These are phyloP conservation scores for Apodemus speciosus DNA, from an alignment of 2,113 vertebrate genomes.

Conservation along the genomic window DNA sequence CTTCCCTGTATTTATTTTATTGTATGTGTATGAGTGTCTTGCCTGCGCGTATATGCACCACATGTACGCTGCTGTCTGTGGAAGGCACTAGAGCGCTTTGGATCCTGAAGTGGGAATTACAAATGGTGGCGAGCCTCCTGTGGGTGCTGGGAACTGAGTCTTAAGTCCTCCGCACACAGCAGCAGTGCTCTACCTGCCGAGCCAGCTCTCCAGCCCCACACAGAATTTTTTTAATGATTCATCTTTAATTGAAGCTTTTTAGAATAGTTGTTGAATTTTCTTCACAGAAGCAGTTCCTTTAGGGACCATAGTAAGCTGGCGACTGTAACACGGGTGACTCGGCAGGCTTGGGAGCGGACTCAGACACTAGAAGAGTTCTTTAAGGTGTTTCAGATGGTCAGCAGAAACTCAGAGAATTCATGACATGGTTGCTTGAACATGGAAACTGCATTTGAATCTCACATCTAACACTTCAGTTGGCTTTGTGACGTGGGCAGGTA, in stretches of 20 bases:
- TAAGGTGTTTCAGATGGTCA: not conserved
- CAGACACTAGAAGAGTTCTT: not conserved
- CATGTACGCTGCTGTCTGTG: not conserved
- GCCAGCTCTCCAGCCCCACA: not conserved
- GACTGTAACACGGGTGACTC: constrained; percentile 7
- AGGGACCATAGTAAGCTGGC: not conserved
- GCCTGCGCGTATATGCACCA: not conserved
- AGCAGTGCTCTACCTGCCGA: not conserved
- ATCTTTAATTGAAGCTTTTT: constrained; percentile 27
- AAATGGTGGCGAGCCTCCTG: not conserved
- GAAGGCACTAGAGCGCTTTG: not conserved
- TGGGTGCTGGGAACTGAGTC: not conserved
- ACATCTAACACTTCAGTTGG: not conserved
- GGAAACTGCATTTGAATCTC: not conserved
- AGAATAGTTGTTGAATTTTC: not conserved
- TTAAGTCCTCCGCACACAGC: no score
- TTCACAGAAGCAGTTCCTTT: not conserved
- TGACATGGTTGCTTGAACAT: not conserved
- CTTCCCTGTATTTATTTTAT: not conserved
- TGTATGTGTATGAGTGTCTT: not conserved
- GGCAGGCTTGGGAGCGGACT: constrained; percentile 9
- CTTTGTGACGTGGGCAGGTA: constrained; percentile 47
- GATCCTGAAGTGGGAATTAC: not conserved
- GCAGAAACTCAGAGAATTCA: not conserved
- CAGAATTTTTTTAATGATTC: not conserved